Evolutionary conservation across 64 coral and sea anemone genomes (phyloP).

Genomic region (Montipora capricornis): DNA sequence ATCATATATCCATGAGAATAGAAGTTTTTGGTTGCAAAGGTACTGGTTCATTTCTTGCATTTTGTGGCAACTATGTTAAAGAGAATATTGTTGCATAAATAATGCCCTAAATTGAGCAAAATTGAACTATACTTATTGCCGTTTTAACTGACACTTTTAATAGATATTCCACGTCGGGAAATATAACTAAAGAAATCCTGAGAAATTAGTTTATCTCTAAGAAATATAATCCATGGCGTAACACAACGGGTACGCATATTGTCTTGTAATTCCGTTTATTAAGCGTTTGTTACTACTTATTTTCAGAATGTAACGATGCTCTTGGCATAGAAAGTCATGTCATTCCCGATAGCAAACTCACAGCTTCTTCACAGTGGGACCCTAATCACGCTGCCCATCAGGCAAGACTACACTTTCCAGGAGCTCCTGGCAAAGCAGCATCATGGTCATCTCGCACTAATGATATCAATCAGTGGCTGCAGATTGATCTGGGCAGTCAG

Average conservation of each 20-base stretch:
- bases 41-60: neutral
- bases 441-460: neutral
- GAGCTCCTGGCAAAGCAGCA: neutral
- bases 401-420: neutral
- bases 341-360: neutral
- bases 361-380: neutral
- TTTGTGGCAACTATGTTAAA: neutral
- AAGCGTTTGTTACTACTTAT: too few relatives aligned
- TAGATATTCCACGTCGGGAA: too few relatives aligned
- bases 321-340: neutral
- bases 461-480: conserved; percentile 3
- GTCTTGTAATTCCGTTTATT: too few relatives aligned
- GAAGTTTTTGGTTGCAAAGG: neutral
- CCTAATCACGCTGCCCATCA: neutral
- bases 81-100: neutral
- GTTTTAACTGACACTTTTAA: too few relatives aligned
- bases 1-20: neutral
- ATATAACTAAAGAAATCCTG: too few relatives aligned
- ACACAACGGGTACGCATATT: too few relatives aligned
- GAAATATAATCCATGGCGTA: too few relatives aligned
- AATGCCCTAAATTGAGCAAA: too few relatives aligned
- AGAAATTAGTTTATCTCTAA: too few relatives aligned
- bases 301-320: neutral
- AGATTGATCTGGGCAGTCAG: neutral
- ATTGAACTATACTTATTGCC: too few relatives aligned